These are phyloP conservation scores for Stomatorhinus ivindoensis DNA, from an alignment of 2,113 vertebrate species.

Conservation along the genomic window DNA sequence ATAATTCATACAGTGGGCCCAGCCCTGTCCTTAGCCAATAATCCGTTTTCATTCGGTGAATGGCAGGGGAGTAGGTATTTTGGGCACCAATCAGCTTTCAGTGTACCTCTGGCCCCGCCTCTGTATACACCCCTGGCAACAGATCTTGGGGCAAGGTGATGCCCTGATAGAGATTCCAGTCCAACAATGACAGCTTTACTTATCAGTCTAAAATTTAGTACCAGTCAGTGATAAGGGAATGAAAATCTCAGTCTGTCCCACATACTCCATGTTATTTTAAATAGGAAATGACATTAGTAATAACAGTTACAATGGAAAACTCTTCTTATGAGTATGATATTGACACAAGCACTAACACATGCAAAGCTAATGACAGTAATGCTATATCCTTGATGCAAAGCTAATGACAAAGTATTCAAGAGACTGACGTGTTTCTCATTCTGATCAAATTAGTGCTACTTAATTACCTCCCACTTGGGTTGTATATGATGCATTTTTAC, in stretches of 20 bases:
- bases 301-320: background rate
- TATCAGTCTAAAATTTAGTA: background rate
- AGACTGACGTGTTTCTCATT: background rate
- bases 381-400: no score
- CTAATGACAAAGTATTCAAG: background rate
- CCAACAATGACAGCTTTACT: background rate
- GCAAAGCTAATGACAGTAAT: background rate
- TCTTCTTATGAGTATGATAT: background rate
- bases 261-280: background rate
- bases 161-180: background rate
- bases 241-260: background rate
- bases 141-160: background rate
- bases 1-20: background rate
- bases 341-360: background rate
- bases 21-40: background rate
- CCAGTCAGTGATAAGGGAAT: background rate
- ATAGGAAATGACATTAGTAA: background rate
- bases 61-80: background rate
- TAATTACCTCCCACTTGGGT: background rate
- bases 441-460: background rate
- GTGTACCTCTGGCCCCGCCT: background rate
- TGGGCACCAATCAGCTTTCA: background rate
- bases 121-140: background rate
- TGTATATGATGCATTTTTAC: background rate
- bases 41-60: background rate